Evolutionary conservation across 2,888 invertebrate species (phyloP), one percentile per base, ranked within the genome.

Genomic region (Hermodice carunculata): DNA sequence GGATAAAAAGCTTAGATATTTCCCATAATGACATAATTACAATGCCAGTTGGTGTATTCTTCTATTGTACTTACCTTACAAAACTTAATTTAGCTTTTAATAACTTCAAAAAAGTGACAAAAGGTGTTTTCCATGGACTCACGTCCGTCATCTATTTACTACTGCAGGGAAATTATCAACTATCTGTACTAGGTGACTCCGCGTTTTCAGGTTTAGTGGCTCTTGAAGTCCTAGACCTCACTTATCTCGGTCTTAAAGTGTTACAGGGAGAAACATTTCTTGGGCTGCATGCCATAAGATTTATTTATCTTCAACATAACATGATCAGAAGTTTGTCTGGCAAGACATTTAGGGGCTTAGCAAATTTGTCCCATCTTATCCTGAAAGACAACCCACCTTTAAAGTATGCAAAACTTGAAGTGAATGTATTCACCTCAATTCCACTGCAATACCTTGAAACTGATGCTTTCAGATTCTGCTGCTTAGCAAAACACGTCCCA

Each of bases 391-490:
- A n/a, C n/a, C n/a, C n/a, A n/a, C n/a, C n/a, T n/a, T n/a, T n/a
- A n/a, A n/a, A n/a, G n/a, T n/a, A n/a, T n/a, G n/a, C n/a, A 37
- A 17, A 37, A 14, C 17, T 37, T 37, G 37, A 8, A 37, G 11
- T 37, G 37, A 17, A 37, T 17, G 17, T 17, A 17, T 37, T 37
- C 17, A 17, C 8, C 8, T 14, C 8, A 8, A 8, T 37, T 11
- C 8, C 8, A 37, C 37, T 37, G 37, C 8, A 14, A 17, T 11
- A 37, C 8, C 60, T 75, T 28, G 65, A 69, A 32, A 78, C 79
- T 1, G 81, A 83, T 66, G 77, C 78, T 34, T 78, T 75, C 56
- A 77, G 78, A 17, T 82, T 81, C 65, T 84, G 84, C 65, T 85
- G 82, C 67, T 71, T 81, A 44, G 81, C 81, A 0, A 72, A 74